Percentiles rank a stretch among this genome's conserved stretches.
These are phyloP conservation scores for Archilochus colubris DNA, from an alignment of 2,113 vertebrate species.

Conservation along the genomic window DNA sequence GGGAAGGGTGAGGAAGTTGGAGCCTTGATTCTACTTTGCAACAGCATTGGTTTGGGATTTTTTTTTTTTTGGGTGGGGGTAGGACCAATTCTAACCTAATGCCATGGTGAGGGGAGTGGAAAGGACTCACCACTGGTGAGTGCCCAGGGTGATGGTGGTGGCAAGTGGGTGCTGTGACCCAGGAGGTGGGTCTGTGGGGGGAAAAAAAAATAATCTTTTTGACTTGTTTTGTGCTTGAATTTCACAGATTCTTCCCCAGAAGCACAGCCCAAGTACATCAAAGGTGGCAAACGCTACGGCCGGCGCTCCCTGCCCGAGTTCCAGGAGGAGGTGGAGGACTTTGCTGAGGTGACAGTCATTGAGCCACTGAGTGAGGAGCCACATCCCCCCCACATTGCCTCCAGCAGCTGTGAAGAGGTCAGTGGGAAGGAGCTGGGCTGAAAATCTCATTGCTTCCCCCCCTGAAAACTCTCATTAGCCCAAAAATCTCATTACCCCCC, in stretches of 20 bases:
- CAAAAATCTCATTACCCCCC: no score
- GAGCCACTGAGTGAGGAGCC: constrained; percentile 64
- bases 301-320: constrained; percentile 89
- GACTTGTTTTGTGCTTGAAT: background rate
- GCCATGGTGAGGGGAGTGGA: accelerated
- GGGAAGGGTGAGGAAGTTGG: background rate
- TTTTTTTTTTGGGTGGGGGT: no score
- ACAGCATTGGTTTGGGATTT: no score
- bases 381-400: constrained; percentile 57
- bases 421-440: background rate
- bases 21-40: accelerated
- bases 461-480: no score
- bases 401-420: constrained; percentile 84
- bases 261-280: constrained; percentile 93
- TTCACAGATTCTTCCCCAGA: constrained; percentile 79
- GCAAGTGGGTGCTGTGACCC: accelerated
- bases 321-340: constrained; percentile 74
- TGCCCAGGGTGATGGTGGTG: accelerated
- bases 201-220: accelerated
- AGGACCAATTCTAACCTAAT: accelerated
- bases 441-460: no score
- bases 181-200: background rate
- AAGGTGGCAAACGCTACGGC: constrained; percentile 91
- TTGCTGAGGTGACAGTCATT: constrained; percentile 69
- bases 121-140: accelerated